Conservation (phyloP, 1,140 invertebrate genomes). For the Drosophila tani region DNA sequence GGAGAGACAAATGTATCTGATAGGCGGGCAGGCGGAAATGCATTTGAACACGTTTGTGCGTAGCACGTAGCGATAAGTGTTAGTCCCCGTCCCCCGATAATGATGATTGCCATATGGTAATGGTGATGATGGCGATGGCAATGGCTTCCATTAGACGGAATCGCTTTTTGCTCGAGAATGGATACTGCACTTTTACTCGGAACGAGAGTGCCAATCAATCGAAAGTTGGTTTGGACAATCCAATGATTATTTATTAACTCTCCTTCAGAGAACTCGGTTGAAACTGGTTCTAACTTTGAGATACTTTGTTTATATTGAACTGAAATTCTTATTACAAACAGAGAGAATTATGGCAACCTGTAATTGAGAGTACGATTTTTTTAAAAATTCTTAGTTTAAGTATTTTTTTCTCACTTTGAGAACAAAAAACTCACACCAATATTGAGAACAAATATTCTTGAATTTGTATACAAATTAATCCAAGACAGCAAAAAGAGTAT, state of each 20-base stretch:
- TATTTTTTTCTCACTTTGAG: no score
- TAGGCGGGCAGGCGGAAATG: constrained; percentile 62
- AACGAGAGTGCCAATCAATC: constrained; percentile 59
- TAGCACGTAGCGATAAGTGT: constrained; percentile 50
- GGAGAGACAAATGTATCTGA: constrained; percentile 49
- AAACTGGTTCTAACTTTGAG: no score
- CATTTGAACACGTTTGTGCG: constrained; percentile 81
- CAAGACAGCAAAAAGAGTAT: not conserved
- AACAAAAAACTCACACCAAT: no score
- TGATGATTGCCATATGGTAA: constrained; percentile 36
- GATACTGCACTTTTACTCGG: constrained; percentile 67
- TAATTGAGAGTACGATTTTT: no score
- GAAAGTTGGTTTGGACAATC: constrained; percentile 45
- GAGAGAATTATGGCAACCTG: no score
- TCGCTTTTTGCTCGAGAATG: constrained; percentile 60
- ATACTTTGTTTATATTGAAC: no score
- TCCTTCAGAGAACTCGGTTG: not conserved
- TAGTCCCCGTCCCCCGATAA: constrained; percentile 38
- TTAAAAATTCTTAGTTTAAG: no score
- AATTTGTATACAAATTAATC: no score
- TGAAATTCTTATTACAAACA: no score
- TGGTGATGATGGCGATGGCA: constrained; percentile 1
- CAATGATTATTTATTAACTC: not conserved
- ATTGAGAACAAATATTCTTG: no score
- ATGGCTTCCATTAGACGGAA: constrained; percentile 46